Base-by-base conservation (phyloP, 1,140 invertebrate species). In the Pseudachorutes palmiensis region DNA sequence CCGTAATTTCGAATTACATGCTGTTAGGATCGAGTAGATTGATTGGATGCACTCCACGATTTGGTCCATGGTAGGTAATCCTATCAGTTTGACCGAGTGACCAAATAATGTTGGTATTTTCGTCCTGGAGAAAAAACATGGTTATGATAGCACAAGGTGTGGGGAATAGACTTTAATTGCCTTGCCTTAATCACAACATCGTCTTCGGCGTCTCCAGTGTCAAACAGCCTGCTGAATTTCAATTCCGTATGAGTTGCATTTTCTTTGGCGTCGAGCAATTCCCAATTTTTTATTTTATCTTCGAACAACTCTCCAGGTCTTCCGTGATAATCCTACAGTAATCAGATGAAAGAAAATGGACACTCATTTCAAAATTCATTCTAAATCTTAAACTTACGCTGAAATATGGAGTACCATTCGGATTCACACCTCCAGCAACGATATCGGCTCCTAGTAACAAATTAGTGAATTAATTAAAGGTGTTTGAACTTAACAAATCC, bases 21-120 rank as follows among this genome's bases (percentile, higher is more conserved):
- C 19, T 19, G 24, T 14, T 55, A 60, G 19, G 60, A 32, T 70
- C 69, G 26, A 70, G 29, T 5, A 67, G 12, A 51, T 66, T 66
- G 22, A 66, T 60, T 0, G 61, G 22, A 19, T 36, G 32, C 26
- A 33, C 59, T 26, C 69, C 69, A 33, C 65, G 26, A 29, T 59
- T 64, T 28, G 1, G 26, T 1, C 65, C 49, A 60, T 70, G 69
- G 36, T 67, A 70, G 12, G 14, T 16, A 30, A 70, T 64, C 14
- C 0, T 3, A 51, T 70, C 69, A 33, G 65, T 59, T 30, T 19
- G 1, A 2, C 69, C 69, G 33, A 64, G 49, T 0, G 65, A 49
- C 69, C 69, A 70, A 30, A 70, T 70, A 24, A 70, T 36, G 32
- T 49, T 48, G 5, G 30, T 70, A 12, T 12, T 2, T 12, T 63